A percentile compares a stretch with the other conserved stretches of the same genome.
Conservation (phyloP, 2,113 vertebrate species). For the Mungos mungo region DNA sequence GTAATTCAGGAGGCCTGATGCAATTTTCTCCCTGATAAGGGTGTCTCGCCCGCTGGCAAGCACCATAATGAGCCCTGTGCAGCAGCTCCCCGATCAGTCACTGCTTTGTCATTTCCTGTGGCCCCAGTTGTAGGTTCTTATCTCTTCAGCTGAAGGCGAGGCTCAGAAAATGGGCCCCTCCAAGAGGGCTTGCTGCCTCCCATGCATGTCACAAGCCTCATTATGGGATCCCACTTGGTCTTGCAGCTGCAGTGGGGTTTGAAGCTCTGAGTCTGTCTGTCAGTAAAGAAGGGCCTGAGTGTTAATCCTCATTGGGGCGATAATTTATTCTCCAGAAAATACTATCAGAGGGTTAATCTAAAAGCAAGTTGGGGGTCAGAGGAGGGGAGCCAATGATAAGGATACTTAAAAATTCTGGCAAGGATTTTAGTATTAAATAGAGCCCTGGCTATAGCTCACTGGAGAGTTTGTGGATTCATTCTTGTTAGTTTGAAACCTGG, state of each 20-base stretch:
- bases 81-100: constrained; percentile 48
- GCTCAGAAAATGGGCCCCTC: constrained; percentile 34
- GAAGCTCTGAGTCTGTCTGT: not conserved
- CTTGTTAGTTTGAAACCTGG: not conserved
- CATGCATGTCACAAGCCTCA: constrained; percentile 22
- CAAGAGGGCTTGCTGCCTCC: not conserved
- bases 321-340: constrained; percentile 48
- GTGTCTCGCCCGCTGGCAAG: constrained; percentile 63
- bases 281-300: not conserved
- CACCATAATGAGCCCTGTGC: constrained; percentile 45
- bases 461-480: not conserved
- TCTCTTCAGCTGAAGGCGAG: constrained; percentile 53
- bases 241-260: constrained; percentile 2
- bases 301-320: constrained; percentile 20
- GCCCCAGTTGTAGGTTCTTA: constrained; percentile 63
- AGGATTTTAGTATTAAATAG: constrained; percentile 27
- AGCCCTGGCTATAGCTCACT: not conserved
- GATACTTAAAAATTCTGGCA: not conserved
- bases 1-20: constrained; percentile 80
- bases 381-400: not conserved
- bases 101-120: constrained; percentile 78
- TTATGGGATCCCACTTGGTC: not conserved
- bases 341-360: constrained; percentile 55
- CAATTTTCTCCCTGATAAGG: constrained; percentile 81
- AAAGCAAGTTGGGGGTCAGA: constrained; percentile 19